Evolutionary conservation across 35 echinoderm and acorn worm genomes (phyloP).

Genomic region (Ptychodera flava): DNA sequence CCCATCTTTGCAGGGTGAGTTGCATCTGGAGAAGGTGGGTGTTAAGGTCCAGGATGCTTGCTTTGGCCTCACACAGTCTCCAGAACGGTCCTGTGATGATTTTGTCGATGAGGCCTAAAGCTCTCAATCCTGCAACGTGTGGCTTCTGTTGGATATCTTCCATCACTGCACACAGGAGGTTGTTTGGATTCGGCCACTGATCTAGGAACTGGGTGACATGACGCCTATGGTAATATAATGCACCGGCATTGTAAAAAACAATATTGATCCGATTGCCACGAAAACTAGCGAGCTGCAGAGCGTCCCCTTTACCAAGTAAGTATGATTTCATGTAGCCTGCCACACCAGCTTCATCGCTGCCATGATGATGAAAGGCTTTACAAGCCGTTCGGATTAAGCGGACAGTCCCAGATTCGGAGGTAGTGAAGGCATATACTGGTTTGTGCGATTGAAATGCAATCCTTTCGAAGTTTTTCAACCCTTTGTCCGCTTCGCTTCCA

Average conservation of each 20-base stretch:
- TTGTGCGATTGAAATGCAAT: constrained; percentile 23
- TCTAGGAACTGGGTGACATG: constrained; percentile 31
- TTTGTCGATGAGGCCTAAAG: constrained; percentile 30
- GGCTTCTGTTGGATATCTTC: constrained; percentile 31
- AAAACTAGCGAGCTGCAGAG: constrained; percentile 27
- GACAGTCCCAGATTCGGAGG: constrained; percentile 43
- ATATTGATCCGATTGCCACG: constrained; percentile 65
- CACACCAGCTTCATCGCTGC: constrained; percentile 50
- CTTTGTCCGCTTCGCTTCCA: constrained; percentile 24
- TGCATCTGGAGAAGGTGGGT: not conserved
- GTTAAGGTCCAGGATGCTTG: not conserved
- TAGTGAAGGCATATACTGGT: too few relatives aligned
- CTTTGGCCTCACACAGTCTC: constrained; percentile 3
- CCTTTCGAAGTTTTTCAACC: too few relatives aligned
- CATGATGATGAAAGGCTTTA: constrained; percentile 44
- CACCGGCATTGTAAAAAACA: constrained; percentile 63
- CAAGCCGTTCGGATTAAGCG: constrained; percentile 44
- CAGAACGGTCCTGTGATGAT: constrained; percentile 30
- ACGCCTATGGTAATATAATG: constrained; percentile 26
- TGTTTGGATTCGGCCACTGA: constrained; percentile 38
- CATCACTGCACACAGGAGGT: constrained; percentile 27
- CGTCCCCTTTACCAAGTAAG: constrained; percentile 23
- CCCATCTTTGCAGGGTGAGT: constrained; percentile 14
- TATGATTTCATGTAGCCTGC: constrained; percentile 13
- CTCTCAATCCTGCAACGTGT: constrained; percentile 19